Conservation (phyloP, 2,797 vertebrate genomes). For the Hoplostethus mediterraneus region DNA sequence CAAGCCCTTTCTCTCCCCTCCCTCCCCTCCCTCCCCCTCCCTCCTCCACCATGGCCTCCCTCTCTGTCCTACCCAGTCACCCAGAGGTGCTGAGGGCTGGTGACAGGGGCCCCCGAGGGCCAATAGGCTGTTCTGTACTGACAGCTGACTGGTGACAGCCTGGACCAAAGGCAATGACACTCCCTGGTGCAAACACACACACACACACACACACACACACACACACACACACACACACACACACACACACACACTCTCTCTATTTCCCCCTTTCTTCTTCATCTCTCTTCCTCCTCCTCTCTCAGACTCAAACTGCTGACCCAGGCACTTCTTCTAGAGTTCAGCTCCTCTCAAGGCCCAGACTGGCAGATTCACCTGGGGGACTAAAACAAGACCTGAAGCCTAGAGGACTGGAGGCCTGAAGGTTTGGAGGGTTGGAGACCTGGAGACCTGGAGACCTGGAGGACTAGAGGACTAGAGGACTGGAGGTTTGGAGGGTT, state of each 20-base stretch:
- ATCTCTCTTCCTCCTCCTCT: neutral
- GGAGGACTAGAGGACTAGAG: constrained; percentile 1
- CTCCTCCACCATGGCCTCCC: constrained; percentile 5
- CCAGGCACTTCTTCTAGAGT: constrained; percentile 16
- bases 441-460: too few species aligned
- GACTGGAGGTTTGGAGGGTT: too few species aligned
- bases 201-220: constrained; percentile 18
- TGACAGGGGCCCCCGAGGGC: constrained; percentile 66
- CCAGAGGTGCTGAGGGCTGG: constrained; percentile 52
- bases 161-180: constrained; percentile 44
- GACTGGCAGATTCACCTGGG: constrained; percentile 19
- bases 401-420: neutral
- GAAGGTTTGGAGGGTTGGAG: constrained; percentile 15
- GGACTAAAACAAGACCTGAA: constrained; percentile 38
- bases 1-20: constrained; percentile 59
- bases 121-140: constrained; percentile 62
- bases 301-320: constrained; percentile 44
- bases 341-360: constrained; percentile 25
- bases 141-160: constrained; percentile 71
- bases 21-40: constrained; percentile 5
- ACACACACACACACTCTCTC: constrained; percentile 5
- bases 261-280: neutral
- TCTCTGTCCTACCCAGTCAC: constrained; percentile 59
- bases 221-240: constrained; percentile 6
- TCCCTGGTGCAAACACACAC: constrained; percentile 18